Evolutionary conservation across 2,888 invertebrate species (phyloP).

Genomic region (Euzetes globulus): DNA sequence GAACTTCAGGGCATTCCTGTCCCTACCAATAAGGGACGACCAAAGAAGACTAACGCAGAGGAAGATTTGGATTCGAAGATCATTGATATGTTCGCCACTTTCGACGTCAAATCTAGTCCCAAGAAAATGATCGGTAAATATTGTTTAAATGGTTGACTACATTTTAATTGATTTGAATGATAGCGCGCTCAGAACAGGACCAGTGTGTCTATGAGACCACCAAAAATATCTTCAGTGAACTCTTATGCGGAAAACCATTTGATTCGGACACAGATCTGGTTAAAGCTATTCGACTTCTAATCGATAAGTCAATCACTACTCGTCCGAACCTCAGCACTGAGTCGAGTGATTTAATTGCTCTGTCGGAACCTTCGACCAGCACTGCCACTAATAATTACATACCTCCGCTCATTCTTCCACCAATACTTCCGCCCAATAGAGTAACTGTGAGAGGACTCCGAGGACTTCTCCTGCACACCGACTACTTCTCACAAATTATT

Average conservation of each 20-base stretch:
- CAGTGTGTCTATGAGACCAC: slow-evolving; percentile 16
- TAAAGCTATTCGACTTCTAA: background rate
- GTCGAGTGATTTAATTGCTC: background rate
- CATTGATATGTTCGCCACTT: background rate
- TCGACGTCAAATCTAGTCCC: background rate
- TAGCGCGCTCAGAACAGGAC: background rate
- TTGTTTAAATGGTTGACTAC: background rate
- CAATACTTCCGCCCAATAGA: slow-evolving; percentile 21
- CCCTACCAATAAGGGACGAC: background rate
- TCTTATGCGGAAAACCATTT: background rate
- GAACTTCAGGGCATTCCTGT: background rate
- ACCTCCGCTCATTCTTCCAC: background rate
- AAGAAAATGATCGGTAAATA: background rate
- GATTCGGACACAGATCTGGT: background rate
- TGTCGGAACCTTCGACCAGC: background rate
- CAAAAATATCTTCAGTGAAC: background rate
- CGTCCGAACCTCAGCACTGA: background rate
- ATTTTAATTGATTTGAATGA: background rate
- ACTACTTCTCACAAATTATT: slow-evolving; percentile 15
- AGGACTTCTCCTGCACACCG: slow-evolving; percentile 2
- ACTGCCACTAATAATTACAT: background rate
- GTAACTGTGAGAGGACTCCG: background rate
- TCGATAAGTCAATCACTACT: background rate
- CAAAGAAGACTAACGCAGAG: background rate
- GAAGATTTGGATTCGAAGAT: slow-evolving; percentile 15